These are phyloP conservation scores for Bufo gargarizans DNA, from an alignment of 2,113 vertebrate species.

Conservation along the genomic window DNA sequence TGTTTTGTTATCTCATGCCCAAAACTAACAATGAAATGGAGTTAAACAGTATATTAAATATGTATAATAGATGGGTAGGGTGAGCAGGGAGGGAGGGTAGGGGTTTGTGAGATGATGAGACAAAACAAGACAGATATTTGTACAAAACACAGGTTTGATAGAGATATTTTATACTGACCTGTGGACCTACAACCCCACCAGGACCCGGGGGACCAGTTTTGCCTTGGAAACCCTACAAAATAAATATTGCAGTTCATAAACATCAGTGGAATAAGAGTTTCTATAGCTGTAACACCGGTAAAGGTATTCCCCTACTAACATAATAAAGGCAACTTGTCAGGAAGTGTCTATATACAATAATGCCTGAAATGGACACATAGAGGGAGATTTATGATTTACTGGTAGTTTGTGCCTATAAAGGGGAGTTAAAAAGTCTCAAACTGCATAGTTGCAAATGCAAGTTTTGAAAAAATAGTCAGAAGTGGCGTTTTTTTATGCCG, in stretches of 20 bases:
- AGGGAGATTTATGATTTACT: no score
- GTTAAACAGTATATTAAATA: background rate
- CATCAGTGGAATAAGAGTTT: background rate
- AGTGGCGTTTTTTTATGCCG: no score
- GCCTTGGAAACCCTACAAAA: slow-evolving; percentile 93
- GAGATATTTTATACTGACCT: slow-evolving; percentile 73
- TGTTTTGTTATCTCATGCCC: background rate
- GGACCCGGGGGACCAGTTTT: slow-evolving; percentile 97
- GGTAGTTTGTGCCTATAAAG: no score
- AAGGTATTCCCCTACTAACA: background rate
- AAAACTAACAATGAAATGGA: background rate
- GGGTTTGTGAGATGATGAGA: background rate
- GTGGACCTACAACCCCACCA: slow-evolving; percentile 95
- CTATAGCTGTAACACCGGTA: background rate
- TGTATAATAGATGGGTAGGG: background rate
- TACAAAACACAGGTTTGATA: background rate
- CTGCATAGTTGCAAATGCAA: no score
- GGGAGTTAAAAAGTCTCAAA: no score
- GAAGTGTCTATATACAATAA: background rate
- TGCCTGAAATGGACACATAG: background rate
- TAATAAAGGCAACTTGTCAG: background rate
- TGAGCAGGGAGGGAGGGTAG: background rate
- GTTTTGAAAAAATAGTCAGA: no score
- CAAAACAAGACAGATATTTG: background rate
- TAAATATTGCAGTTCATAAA: slow-evolving; percentile 53